phyloP scores from a whole-genome alignment of 1,140 invertebrate genomes.

The Ostrea edulis region DNA sequence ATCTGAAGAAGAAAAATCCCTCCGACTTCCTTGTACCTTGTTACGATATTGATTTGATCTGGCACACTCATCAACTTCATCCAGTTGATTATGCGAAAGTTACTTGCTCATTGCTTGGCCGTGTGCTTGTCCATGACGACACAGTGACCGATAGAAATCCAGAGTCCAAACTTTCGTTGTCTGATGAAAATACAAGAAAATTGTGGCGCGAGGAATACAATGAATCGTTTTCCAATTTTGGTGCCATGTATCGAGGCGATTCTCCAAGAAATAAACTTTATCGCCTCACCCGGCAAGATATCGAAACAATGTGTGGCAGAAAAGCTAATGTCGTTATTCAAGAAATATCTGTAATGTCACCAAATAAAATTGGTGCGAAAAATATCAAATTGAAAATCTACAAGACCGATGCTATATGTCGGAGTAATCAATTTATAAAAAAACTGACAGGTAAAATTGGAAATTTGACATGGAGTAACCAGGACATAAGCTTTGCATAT shows the following conservation, averaged over 20 bases:
- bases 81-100: slow-evolving; percentile 73
- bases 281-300: slow-evolving; percentile 8
- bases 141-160: slow-evolving; percentile 76
- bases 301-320: slow-evolving; percentile 9
- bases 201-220: slow-evolving; percentile 57
- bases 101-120: slow-evolving; percentile 75
- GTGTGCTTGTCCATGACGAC: slow-evolving; percentile 76
- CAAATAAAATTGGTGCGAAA: slow-evolving; percentile 41
- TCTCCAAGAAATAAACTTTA: slow-evolving; percentile 60
- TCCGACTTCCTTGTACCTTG: slow-evolving; percentile 79
- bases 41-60: slow-evolving; percentile 79
- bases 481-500: not conserved
- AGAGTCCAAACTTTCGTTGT: slow-evolving; percentile 70
- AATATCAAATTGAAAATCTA: slow-evolving; percentile 51
- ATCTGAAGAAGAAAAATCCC: slow-evolving; percentile 75
- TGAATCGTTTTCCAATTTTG: slow-evolving; percentile 57
- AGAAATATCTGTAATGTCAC: not conserved
- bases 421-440: not conserved
- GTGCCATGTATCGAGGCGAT: slow-evolving; percentile 69
- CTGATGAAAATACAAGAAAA: slow-evolving; percentile 55
- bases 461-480: not conserved
- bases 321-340: slow-evolving; percentile 1
- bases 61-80: slow-evolving; percentile 79
- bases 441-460: not conserved
- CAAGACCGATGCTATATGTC: not conserved